Evolutionary conservation across 2,113 vertebrate genomes (phyloP), one percentile per base, ranked within the genome.

Genomic region (Gallinago undulata): DNA sequence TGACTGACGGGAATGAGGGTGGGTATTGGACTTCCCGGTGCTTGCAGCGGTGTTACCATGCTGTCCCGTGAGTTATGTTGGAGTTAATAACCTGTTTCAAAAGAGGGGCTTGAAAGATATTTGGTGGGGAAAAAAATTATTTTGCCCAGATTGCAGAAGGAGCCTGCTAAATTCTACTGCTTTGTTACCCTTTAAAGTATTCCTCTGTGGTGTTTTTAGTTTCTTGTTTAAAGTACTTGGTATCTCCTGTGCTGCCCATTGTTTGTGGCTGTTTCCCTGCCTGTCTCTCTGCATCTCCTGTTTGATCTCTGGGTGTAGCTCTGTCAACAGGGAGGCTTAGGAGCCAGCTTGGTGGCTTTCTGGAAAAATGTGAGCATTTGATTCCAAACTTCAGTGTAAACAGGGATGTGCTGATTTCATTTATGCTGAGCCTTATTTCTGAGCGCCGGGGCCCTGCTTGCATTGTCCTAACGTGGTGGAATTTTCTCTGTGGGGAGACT

Each of bases 401-500:
- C 86, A 94, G 90, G 76, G 88, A 93, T 96, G 94, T 92, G 88
- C 90, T 92, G 92, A 75, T 93, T 89, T 87, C 43, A 92, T 95
- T 97, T 94, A 50, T 79, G 84, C 94, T 94, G 86, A 94, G 90
- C 88, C 88, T 92, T 84, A 89, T 87, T 93, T 93, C 95, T 74
- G 77, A 89, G 24, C 3, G 2, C 28, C 1, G 19, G 41, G 69
- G 77, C 92, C 69, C 84, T 87, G 95, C 62, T 76, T 72, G 78
- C 63, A 90, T 96, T 96, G 94, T 96, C 92, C 95, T 55, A 91
- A 45, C 22, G 3, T 1, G 0, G 89, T 94, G 66, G 94, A 96
- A 97, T 95, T 92, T 93, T 97, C 95, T 96, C 94, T 94, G 95
- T 91, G 92, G 79, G 83, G 88, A 93, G 35, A 95, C 66, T 90